phyloP scores from a whole-genome alignment of 2,888 invertebrate species.

The Brachyptera risi region DNA sequence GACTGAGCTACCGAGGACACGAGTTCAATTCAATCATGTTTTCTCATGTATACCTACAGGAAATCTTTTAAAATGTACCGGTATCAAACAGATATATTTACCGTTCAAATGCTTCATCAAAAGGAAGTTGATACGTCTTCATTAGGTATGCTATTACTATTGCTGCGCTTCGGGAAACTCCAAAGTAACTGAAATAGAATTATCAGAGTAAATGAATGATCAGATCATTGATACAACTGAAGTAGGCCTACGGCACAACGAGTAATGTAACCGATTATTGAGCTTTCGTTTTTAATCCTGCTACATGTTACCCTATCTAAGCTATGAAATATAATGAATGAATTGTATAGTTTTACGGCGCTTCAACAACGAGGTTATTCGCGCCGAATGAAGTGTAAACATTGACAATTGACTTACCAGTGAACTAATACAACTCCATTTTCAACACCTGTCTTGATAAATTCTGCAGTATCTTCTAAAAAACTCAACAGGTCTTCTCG shows the following conservation, averaged over 20 bases:
- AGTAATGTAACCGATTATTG: no score
- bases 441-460: constrained; percentile 65
- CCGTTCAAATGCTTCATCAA: constrained; percentile 63
- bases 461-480: constrained; percentile 71
- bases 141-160: constrained; percentile 83
- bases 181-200: constrained; percentile 64
- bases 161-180: constrained; percentile 86
- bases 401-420: constrained; percentile 64
- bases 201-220: constrained; percentile 2
- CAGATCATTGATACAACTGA: neutral
- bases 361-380: no score
- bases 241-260: no score
- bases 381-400: no score
- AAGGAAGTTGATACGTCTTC: constrained; percentile 74
- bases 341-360: no score
- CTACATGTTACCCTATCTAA: no score
- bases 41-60: constrained; percentile 15
- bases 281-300: no score
- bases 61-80: constrained; percentile 24
- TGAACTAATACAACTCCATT: constrained; percentile 77
- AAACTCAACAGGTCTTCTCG: constrained; percentile 79
- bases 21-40: no score
- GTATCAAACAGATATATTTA: constrained; percentile 28
- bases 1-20: no score
- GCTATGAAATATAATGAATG: no score